Conservation (phyloP, 2,113 vertebrate species). For the Tichodroma muraria region DNA sequence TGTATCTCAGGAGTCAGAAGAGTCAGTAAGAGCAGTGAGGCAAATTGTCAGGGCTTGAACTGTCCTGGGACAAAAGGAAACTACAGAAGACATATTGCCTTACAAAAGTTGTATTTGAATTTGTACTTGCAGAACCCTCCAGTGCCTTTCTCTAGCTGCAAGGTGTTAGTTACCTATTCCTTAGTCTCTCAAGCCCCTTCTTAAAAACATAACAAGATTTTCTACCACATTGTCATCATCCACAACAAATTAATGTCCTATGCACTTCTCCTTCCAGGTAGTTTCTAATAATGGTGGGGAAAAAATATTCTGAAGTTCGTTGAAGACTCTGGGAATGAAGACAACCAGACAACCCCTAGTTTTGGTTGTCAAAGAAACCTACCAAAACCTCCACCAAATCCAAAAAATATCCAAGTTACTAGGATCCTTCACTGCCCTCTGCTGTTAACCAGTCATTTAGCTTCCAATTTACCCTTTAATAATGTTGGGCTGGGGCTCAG, state of each 20-base stretch:
- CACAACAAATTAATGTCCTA: neutral
- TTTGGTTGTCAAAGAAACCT: neutral
- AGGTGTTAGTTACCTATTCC: neutral
- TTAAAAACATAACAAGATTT: neutral
- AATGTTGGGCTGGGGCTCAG: neutral
- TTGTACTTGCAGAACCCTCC: neutral
- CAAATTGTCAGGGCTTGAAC: neutral
- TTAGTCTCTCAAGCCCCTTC: neutral
- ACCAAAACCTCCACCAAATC: neutral
- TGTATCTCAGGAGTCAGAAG: neutral
- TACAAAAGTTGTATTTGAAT: neutral
- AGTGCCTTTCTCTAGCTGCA: neutral
- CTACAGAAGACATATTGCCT: neutral
- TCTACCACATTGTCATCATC: neutral
- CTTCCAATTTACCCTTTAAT: constrained; percentile 20
- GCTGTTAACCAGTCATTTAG: constrained; percentile 30
- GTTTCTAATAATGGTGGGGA: neutral
- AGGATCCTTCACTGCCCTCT: constrained; percentile 48
- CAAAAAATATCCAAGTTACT: neutral
- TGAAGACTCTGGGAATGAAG: neutral
- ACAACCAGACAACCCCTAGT: neutral
- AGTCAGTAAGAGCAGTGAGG: neutral
- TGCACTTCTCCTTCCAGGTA: neutral
- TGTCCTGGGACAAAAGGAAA: neutral
- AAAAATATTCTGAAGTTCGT: neutral